Evolutionary conservation across 2,797 vertebrate species (phyloP).

Genomic region (Paedocypris micromegethes): DNA sequence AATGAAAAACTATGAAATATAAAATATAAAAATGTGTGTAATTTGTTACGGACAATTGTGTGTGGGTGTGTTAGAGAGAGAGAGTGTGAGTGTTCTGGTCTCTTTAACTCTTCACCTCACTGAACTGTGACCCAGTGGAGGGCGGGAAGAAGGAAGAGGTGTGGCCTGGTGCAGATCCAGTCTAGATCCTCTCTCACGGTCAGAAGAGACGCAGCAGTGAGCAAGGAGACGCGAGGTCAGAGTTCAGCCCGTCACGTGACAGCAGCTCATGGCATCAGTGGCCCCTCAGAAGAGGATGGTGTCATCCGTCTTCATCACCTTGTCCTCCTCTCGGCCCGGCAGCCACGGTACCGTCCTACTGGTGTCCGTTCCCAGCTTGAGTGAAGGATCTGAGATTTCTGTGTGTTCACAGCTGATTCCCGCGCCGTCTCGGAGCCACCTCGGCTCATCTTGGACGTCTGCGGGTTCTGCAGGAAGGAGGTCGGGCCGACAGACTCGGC

Average conservation of each 20-base stretch:
- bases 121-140: conserved; percentile 61
- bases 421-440: too few species aligned
- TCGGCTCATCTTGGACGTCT: conserved; percentile 72
- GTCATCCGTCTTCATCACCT: conserved; percentile 87
- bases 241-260: too few species aligned
- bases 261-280: conserved; percentile 64
- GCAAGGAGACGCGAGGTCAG: too few species aligned
- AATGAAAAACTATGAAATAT: too few species aligned
- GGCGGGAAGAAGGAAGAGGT: conserved; percentile 65
- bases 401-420: too few species aligned
- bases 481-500: conserved; percentile 67
- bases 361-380: too few species aligned
- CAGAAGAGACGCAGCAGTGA: conserved; percentile 47
- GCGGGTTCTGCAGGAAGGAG: conserved; percentile 87
- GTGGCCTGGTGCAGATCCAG: conserved; percentile 69
- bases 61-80: conserved; percentile 25
- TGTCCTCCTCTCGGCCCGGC: conserved; percentile 75
- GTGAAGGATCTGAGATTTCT: too few species aligned
- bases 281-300: conserved; percentile 76
- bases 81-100: conserved; percentile 35
- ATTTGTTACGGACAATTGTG: too few species aligned
- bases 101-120: conserved; percentile 75
- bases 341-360: conserved; percentile 57
- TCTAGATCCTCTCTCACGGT: conserved; percentile 50
- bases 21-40: too few species aligned